Evolutionary conservation across 2,888 invertebrate species (phyloP), one percentile per base, ranked within the genome.

Genomic region (Scaptomyza polygonia): DNA sequence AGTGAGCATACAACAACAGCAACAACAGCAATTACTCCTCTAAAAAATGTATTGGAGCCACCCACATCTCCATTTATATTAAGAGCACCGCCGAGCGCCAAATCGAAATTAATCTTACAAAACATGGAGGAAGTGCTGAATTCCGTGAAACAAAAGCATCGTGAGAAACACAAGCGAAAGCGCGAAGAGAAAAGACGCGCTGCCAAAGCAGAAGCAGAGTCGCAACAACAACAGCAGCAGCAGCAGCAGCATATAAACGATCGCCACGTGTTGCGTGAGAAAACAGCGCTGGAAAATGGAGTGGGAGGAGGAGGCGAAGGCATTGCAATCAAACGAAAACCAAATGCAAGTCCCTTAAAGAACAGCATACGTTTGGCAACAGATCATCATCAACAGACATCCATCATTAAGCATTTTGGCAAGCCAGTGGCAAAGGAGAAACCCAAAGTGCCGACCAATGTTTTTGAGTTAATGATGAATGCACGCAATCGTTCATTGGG

Each of bases 381-480:
- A 0, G 61, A 56, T 9, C 47, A 59, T 18, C 67, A 70, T 14
- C 74, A 73, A n/a, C 21, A 25, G 25, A 5, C 59, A 0, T 39
- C 71, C 5, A 79, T 73, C 6, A 51, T 63, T 36, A 65, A 85
- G 36, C 78, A 79, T 36, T 77, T 80, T 14, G 47, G 39, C 30
- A 67, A 70, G 36, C 44, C 61, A 5, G 74, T 57, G 11, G 3
- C 44, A 12, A 44, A n/a, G 4, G 9, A 42, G 0, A 76, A 77
- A 14, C 34, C 70, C 7, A 68, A 77, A 7, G 76, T 83, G 25
- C 68, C 88, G 32, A 76, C 88, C 3, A 92, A 95, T 93, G 95
- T 94, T 34, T 95, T 95, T 89, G 92, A 94, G 81, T 87, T 95
- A 30, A 92, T 95, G 92, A 95, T 95, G 95, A 94, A 94, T 72